Evolutionary conservation across 2,113 vertebrate genomes (phyloP).

Genomic region (Peromyscus maniculatus): DNA sequence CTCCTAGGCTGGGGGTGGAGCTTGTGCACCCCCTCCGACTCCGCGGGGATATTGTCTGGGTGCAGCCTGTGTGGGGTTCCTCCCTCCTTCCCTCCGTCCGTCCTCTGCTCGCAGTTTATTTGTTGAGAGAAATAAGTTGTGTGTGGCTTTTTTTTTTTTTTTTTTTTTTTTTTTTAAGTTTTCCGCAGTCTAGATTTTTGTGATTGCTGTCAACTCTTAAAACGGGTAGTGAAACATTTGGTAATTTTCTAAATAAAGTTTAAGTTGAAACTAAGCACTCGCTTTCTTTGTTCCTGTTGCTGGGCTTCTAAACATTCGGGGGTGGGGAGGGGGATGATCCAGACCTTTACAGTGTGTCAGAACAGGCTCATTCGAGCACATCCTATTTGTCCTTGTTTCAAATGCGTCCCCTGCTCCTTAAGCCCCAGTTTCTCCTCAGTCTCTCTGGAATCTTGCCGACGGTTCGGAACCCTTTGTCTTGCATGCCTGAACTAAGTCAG

Average conservation of each 20-base stretch:
- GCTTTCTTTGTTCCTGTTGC: conserved; percentile 18
- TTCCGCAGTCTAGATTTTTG: conserved; percentile 19
- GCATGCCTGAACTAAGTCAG: background rate
- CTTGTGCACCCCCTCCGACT: background rate
- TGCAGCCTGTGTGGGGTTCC: too few relatives aligned
- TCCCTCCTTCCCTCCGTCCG: background rate
- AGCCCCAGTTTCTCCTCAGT: background rate
- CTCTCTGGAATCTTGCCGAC: background rate
- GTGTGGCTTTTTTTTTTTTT: background rate
- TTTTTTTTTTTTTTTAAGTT: conserved; percentile 16
- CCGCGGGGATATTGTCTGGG: background rate
- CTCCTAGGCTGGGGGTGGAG: background rate
- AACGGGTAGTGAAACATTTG: conserved; percentile 49
- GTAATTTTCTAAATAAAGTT: conserved; percentile 49
- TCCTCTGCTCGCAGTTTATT: conserved; percentile 3
- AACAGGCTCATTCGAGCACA: background rate
- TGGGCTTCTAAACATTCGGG: background rate
- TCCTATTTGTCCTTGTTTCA: background rate
- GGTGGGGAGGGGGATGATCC: background rate
- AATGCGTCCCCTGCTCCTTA: background rate
- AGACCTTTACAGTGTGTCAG: background rate
- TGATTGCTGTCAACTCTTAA: conserved; percentile 67
- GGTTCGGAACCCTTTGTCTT: background rate
- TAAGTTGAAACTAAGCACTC: conserved; percentile 5
- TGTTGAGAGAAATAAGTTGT: background rate